Base-by-base conservation (phyloP, 2,797 vertebrate species). In the Amblyraja radiata region DNA sequence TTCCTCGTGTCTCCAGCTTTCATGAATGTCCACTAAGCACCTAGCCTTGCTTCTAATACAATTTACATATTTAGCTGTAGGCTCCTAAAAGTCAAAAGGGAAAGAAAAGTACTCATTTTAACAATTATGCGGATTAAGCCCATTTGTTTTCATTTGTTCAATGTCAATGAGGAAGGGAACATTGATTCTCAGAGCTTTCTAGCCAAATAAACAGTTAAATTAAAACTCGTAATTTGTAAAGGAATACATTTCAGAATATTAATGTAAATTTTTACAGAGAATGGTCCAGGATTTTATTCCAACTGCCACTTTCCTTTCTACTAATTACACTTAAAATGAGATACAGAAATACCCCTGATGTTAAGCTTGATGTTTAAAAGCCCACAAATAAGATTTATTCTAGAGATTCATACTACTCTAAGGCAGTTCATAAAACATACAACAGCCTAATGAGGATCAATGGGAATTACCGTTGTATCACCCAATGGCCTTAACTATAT, bases 81-180 rank as follows among this genome's bases (percentile, higher is more conserved):
- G 81, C 25, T 61, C 25, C 81, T n/a, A n/a, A n/a, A 23, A 84
- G 58, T 28, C 81, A 84, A 84, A 84, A 81, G 79, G 39, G 39
- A 7, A 54, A 32, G n/a, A 77, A 28, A 61, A 84, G 58, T 23
- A 61, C 81, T 61, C 54, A 61, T 61, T 84, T 61, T 84, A 23
- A 13, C 10, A 61, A 84, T 84, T 84, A 84, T 84, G 81, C 54
- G n/a, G 81, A 84, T 84, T 84, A 84, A 84, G 54, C 10, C n/a
- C 54, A 84, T 61, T 58, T 58, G 46, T 11, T 83, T 83, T 58
- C 9, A 58, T 54, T 61, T 14, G 25, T 84, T 61, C 58, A 13
- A 0, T 84, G 54, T 84, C 81, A 84, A 84, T 25, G 81, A 84
- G 11, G 10, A 84, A 7, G 23, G 8, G 54, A n/a, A n/a, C 25